A percentile compares a stretch with the other conserved stretches of the same genome.
Evolutionary conservation across 2,888 invertebrate genomes (phyloP).

Genomic region (Ceraclea dissimilis): DNA sequence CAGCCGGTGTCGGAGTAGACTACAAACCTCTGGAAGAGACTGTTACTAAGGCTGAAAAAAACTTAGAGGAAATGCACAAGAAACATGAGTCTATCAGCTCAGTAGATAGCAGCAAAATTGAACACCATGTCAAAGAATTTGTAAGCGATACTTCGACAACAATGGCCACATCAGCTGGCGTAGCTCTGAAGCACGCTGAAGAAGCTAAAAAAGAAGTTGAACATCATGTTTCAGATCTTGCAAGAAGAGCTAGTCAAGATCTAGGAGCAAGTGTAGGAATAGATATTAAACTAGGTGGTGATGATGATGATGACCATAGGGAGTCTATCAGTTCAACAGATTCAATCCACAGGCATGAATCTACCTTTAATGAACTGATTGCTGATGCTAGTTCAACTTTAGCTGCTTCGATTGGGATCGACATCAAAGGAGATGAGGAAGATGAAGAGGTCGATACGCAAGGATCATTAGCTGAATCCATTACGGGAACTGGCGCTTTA

Average conservation of each 20-base stretch:
- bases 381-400: conserved; percentile 21
- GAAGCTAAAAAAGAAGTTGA: conserved; percentile 1
- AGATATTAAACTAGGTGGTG: conserved; percentile 7
- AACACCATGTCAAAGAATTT: conserved; percentile 10
- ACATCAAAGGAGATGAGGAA: conserved; percentile 8
- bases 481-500: conserved; percentile 8
- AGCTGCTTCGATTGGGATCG: conserved; percentile 22
- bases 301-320: background rate
- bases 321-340: conserved; percentile 8
- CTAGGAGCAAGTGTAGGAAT: conserved; percentile 20
- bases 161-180: conserved; percentile 12
- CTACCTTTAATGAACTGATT: conserved; percentile 11
- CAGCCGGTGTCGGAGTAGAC: conserved; percentile 19
- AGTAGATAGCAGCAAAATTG: background rate
- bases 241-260: conserved; percentile 11
- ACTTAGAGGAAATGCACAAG: conserved; percentile 4
- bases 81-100: background rate
- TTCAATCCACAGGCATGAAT: conserved; percentile 9
- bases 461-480: conserved; percentile 12
- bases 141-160: conserved; percentile 13
- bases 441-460: conserved; percentile 11
- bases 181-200: conserved; percentile 10
- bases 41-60: conserved; percentile 5
- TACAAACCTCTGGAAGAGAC: conserved; percentile 15
- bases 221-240: conserved; percentile 4